Conservation (phyloP, 2,888 invertebrate genomes). For the Drosophila hamatofila region DNA sequence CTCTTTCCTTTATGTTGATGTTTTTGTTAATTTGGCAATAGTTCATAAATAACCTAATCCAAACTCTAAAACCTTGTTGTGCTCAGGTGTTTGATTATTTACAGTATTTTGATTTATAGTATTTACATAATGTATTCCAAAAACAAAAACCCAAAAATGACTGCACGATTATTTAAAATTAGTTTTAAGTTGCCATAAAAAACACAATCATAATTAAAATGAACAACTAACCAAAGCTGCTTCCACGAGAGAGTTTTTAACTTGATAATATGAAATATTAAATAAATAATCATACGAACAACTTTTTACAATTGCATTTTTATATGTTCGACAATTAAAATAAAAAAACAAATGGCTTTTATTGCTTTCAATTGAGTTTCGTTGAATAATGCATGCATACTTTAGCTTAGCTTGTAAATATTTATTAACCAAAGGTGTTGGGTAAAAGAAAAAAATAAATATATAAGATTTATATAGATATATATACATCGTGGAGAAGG, state of each 20-base stretch:
- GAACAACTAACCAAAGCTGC: slow-evolving; percentile 38
- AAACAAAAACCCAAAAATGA: slow-evolving; percentile 16
- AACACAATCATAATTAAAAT: slow-evolving; percentile 8
- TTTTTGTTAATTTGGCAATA: slow-evolving; percentile 6
- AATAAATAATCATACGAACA: slow-evolving; percentile 70
- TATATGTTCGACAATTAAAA: slow-evolving; percentile 18
- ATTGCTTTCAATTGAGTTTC: slow-evolving; percentile 18
- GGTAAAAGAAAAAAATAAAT: slow-evolving; percentile 9
- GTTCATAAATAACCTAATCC: slow-evolving; percentile 1
- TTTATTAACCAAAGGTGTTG: slow-evolving; percentile 21
- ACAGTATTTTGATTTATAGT: slow-evolving; percentile 22
- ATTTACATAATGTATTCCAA: slow-evolving; percentile 31
- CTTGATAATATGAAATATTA: slow-evolving; percentile 36
- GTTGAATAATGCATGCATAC: slow-evolving; percentile 34
- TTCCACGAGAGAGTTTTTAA: slow-evolving; percentile 36
- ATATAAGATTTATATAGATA: slow-evolving; percentile 20
- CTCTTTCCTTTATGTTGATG: background rate
- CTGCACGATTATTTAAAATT: slow-evolving; percentile 51
- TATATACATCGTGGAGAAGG: background rate
- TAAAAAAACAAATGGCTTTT: slow-evolving; percentile 8
- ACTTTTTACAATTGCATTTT: slow-evolving; percentile 61
- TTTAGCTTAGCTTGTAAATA: slow-evolving; percentile 56
- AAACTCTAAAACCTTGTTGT: slow-evolving; percentile 26
- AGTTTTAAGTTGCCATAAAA: slow-evolving; percentile 45
- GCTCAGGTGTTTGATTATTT: slow-evolving; percentile 15